These are phyloP conservation scores for Lethrus apterus DNA, from an alignment of 1,140 invertebrate genomes.

Conservation along the genomic window DNA sequence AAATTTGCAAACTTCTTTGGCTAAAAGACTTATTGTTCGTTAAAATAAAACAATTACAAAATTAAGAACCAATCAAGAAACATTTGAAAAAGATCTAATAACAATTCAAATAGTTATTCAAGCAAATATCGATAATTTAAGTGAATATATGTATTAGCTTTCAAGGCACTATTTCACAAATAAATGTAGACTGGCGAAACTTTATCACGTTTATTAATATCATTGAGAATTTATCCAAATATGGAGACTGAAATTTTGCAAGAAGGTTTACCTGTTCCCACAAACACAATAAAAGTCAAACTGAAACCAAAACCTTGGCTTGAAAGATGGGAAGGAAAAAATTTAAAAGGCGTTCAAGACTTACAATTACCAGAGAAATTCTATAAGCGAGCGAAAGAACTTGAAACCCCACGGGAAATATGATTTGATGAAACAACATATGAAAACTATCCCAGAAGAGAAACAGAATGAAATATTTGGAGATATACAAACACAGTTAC, in stretches of 20 bases:
- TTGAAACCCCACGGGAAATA: constrained; percentile 77
- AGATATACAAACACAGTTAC: constrained; percentile 72
- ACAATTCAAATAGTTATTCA: too few species aligned
- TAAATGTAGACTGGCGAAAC: too few species aligned
- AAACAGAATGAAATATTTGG: constrained; percentile 78
- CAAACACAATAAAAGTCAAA: constrained; percentile 79
- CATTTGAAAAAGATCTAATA: too few species aligned
- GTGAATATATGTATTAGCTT: too few species aligned
- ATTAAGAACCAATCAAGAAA: too few species aligned
- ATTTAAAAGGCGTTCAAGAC: constrained; percentile 70
- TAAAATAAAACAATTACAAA: too few species aligned
- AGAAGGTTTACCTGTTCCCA: constrained; percentile 69
- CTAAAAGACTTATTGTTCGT: too few species aligned
- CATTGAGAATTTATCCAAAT: constrained; percentile 85
- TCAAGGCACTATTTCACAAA: too few species aligned
- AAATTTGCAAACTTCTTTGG: too few species aligned
- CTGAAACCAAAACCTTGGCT: constrained; percentile 83
- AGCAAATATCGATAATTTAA: too few species aligned
- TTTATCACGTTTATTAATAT: too few species aligned
- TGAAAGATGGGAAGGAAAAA: constrained; percentile 73
- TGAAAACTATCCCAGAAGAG: constrained; percentile 78
- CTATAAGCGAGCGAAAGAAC: constrained; percentile 48
- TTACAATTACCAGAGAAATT: constrained; percentile 55
- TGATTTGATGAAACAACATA: constrained; percentile 91
- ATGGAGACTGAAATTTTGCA: constrained; percentile 78